Percentiles rank a stretch among this genome's conserved stretches.
These are phyloP conservation scores for Apamea sordens DNA, from an alignment of 2,888 invertebrate genomes.

Conservation along the genomic window DNA sequence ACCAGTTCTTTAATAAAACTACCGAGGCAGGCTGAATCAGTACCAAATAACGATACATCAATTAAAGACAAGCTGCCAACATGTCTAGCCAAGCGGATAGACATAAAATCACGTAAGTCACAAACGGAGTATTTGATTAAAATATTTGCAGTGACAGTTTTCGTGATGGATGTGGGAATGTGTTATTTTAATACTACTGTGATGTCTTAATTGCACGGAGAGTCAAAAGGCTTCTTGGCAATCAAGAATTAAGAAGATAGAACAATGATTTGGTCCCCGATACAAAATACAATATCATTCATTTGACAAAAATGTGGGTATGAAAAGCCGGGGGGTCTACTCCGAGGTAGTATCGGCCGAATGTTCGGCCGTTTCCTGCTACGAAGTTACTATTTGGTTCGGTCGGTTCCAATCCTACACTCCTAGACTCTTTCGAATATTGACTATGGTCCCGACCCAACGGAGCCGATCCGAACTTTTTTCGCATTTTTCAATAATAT, in stretches of 20 bases:
- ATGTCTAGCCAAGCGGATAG: slow-evolving; percentile 34
- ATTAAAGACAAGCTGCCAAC: slow-evolving; percentile 43
- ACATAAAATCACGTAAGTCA: slow-evolving; percentile 45
- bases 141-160: slow-evolving; percentile 57
- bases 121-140: slow-evolving; percentile 30
- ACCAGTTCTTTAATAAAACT: slow-evolving; percentile 10
- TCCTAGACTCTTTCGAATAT: too few relatives aligned
- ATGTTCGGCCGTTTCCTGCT: too few relatives aligned
- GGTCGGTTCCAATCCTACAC: too few relatives aligned
- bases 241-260: neutral
- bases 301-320: neutral
- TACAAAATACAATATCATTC: neutral
- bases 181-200: slow-evolving; percentile 21
- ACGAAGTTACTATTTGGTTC: too few relatives aligned
- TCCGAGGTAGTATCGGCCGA: too few relatives aligned
- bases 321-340: neutral
- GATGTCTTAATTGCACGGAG: slow-evolving; percentile 1
- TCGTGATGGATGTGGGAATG: slow-evolving; percentile 38
- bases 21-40: slow-evolving; percentile 11
- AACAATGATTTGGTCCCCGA: too few relatives aligned
- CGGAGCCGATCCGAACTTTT: too few relatives aligned
- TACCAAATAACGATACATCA: slow-evolving; percentile 47
- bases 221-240: neutral
- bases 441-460: too few relatives aligned
- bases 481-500: too few relatives aligned